These are phyloP conservation scores for Glossophaga mutica DNA, from an alignment of 2,797 vertebrate genomes.

Conservation along the genomic window DNA sequence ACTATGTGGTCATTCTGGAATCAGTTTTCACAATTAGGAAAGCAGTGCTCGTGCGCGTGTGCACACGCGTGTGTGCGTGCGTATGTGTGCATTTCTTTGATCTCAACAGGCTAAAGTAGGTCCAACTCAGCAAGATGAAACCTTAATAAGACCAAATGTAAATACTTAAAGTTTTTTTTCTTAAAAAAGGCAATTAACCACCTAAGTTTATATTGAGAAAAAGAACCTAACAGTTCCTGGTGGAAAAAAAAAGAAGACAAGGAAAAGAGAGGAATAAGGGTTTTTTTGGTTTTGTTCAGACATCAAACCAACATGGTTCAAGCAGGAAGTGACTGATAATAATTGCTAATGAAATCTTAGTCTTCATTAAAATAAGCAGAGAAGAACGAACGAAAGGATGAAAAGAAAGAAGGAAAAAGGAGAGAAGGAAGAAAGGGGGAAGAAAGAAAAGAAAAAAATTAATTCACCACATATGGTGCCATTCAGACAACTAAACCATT, in stretches of 20 bases:
- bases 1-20: neutral
- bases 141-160: neutral
- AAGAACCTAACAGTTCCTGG: neutral
- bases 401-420: no score
- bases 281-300: neutral
- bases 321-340: neutral
- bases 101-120: neutral
- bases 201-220: neutral
- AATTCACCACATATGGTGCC: neutral
- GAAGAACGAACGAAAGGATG: neutral
- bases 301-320: neutral
- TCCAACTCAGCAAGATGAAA: conserved; percentile 16
- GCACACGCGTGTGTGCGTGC: no score
- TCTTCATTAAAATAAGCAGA: conserved; percentile 18
- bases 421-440: neutral
- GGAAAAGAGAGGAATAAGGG: neutral
- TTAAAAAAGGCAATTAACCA: neutral
- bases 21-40: neutral
- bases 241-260: neutral
- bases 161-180: neutral
- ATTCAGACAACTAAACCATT: neutral
- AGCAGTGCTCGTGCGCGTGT: rapidly evolving
- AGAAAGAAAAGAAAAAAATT: neutral
- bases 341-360: neutral
- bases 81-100: neutral